Evolutionary conservation across 2,113 vertebrate genomes (phyloP).

Genomic region (Dromaius novaehollandiae): DNA sequence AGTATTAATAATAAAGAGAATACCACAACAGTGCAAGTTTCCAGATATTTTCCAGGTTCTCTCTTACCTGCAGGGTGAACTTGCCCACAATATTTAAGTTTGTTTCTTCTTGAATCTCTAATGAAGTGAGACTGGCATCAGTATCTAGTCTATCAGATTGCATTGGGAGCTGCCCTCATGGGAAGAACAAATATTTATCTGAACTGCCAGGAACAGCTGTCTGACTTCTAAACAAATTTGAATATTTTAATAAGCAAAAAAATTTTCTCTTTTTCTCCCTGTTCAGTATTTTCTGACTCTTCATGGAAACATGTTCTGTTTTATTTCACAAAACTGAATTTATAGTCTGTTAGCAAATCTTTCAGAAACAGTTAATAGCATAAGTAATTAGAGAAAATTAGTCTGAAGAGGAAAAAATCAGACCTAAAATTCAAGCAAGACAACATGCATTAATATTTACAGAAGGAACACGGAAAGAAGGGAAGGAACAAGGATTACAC

Average conservation of each 20-base stretch:
- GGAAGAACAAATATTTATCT: not conserved
- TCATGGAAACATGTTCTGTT: not conserved
- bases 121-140: not conserved
- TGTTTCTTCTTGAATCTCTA: not conserved
- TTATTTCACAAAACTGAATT: not conserved
- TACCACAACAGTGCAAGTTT: not conserved
- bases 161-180: not conserved
- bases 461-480: not conserved
- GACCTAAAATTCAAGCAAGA: constrained; percentile 11
- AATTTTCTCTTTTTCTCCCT: not conserved
- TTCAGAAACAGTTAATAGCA: not conserved
- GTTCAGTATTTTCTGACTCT: not conserved
- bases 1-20: not conserved
- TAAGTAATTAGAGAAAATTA: not conserved
- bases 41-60: not conserved
- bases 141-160: not conserved
- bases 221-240: constrained; percentile 6
- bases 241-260: not conserved
- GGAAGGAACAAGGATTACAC: not conserved
- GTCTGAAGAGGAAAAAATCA: not conserved
- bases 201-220: not conserved
- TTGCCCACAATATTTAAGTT: not conserved
- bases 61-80: not conserved
- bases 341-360: not conserved
- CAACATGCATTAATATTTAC: constrained; percentile 5